Evolutionary conservation across 2,797 vertebrate genomes (phyloP), one percentile per base, ranked within the genome.

Genomic region (Myripristis jacobus): DNA sequence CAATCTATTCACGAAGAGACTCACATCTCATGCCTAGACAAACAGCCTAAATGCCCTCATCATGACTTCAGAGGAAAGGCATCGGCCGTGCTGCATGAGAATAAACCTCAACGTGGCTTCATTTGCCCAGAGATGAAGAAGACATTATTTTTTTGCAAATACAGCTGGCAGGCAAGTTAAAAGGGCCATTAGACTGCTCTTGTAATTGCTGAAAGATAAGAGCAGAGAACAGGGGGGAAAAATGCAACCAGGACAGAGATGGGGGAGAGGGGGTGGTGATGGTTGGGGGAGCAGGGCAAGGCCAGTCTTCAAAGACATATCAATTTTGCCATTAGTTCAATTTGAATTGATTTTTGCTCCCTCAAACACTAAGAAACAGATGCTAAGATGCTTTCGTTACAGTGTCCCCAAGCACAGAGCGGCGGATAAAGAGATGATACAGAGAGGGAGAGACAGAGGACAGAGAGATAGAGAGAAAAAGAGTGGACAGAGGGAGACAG

Each of bases 171-270:
- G 81, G 74, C 69, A 88, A 91, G 90, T 93, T 94, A 91, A 93
- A 94, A 90, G 93, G 90, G 82, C 92, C 89, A 93, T 92, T 93
- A 93, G 86, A 81, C 80, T 86, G 89, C 86, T 86, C 82, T 88
- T 89, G 92, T 92, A 94, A 94, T 93, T 91, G 91, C 89, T 90
- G 84, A 91, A 92, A 91, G 91, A 93, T 93, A 93, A 93, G 90
- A 90, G 90, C 91, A 88, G 87, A 90, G 84, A 91, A 87, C 87
- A 85, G 53, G 58, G 68, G 68, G 80, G 65, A 72, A 86, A 89
- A 91, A 89, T 83, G 83, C 86, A 90, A 84, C 81, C 85, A 89
- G 83, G 85, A 85, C 70, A 86, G 79, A 87, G 81, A 83, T 77
- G 3, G 55, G 73, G 62, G 61, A 1, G 48, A n/a, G 54, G 22